phyloP scores from a whole-genome alignment of 2,797 vertebrate genomes.

The Ctenochaetus hawaiiensis region DNA sequence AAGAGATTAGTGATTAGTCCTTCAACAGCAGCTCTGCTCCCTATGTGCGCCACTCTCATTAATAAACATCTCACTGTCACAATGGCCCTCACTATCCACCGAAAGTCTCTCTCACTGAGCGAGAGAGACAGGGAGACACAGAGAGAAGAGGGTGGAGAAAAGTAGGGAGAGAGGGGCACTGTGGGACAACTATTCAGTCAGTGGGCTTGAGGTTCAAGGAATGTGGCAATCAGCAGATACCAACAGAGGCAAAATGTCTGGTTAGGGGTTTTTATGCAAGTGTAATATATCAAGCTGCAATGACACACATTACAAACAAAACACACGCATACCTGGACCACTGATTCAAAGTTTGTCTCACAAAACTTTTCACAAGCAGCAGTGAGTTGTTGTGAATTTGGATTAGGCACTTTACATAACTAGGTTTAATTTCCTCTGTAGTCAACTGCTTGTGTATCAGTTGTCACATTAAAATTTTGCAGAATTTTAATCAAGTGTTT shows the following conservation, averaged over 20 bases:
- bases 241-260: constrained; percentile 37
- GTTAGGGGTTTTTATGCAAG: constrained; percentile 38
- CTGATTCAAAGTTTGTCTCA: neutral
- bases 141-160: constrained; percentile 47
- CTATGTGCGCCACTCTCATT: constrained; percentile 76
- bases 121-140: constrained; percentile 43
- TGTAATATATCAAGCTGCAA: constrained; percentile 13
- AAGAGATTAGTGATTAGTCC: constrained; percentile 81
- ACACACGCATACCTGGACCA: constrained; percentile 20
- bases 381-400: neutral
- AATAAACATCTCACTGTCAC: constrained; percentile 86
- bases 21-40: constrained; percentile 69
- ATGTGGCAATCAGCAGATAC: constrained; percentile 57
- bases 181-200: constrained; percentile 67
- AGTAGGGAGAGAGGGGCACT: constrained; percentile 52
- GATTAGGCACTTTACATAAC: neutral
- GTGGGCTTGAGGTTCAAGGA: constrained; percentile 73
- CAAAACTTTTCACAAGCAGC: constrained; percentile 4
- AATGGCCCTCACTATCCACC: constrained; percentile 84
- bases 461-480: neutral
- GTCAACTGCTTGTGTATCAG: neutral
- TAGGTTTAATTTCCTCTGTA: constrained; percentile 4
- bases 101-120: constrained; percentile 59
- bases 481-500: neutral
- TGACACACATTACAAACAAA: neutral